A percentile compares a stretch with the other conserved stretches of the same genome.
phyloP scores from a whole-genome alignment of 2,797 vertebrate genomes.

The Eurystomus glaucurus region DNA sequence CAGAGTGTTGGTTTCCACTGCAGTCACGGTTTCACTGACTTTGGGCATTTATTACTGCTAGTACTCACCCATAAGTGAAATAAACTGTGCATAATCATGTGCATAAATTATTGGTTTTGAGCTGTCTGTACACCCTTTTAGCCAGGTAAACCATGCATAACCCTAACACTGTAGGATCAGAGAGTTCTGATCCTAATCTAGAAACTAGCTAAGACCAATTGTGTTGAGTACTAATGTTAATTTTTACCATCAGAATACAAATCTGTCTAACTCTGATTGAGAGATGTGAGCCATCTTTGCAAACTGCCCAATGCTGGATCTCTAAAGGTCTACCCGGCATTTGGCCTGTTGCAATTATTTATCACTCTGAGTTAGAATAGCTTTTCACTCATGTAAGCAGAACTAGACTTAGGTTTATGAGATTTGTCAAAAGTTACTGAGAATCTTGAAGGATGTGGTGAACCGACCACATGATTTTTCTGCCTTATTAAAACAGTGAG shows the following conservation, averaged over 20 bases:
- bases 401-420: neutral
- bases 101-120: neutral
- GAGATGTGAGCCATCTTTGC: neutral
- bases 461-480: no score
- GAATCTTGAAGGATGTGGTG: neutral
- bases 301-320: neutral
- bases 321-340: neutral
- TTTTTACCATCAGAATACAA: neutral
- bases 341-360: neutral
- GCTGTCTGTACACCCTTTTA: neutral
- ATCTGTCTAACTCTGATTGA: neutral
- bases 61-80: accelerated
- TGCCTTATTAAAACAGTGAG: no score
- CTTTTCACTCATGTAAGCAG: neutral
- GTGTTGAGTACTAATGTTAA: neutral
- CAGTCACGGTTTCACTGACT: neutral
- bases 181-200: neutral
- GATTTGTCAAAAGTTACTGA: neutral
- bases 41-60: neutral
- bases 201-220: neutral
- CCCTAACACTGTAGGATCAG: neutral
- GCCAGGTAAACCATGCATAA: neutral
- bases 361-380: neutral
- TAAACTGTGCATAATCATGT: neutral
- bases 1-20: neutral